These are phyloP conservation scores for Luperina nickerlii DNA, from an alignment of 2,888 invertebrate species.

Conservation along the genomic window DNA sequence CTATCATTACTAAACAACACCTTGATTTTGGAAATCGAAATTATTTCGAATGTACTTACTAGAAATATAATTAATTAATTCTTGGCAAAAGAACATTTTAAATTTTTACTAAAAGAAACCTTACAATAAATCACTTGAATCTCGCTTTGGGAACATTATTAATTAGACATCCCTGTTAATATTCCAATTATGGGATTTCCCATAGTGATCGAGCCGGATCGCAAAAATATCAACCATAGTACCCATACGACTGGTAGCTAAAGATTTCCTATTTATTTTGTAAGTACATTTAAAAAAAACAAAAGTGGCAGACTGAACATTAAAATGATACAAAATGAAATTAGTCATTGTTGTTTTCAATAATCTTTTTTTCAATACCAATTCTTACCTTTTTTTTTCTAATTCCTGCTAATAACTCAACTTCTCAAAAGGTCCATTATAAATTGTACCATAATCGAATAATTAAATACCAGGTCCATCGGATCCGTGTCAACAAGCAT, in stretches of 20 bases:
- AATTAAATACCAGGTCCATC: neutral
- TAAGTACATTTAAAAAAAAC: neutral
- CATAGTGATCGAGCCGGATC: constrained; percentile 32
- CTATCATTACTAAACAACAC: constrained; percentile 53
- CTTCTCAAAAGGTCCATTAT: neutral
- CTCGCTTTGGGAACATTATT: constrained; percentile 61
- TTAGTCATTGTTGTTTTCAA: neutral
- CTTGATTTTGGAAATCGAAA: constrained; percentile 38
- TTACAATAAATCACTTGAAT: constrained; percentile 60
- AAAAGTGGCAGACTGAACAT: neutral
- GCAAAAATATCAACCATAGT: neutral
- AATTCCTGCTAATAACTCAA: neutral
- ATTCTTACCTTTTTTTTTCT: neutral
- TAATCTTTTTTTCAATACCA: neutral
- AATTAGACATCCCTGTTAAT: constrained; percentile 57
- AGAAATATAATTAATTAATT: constrained; percentile 41
- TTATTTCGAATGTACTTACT: constrained; percentile 43
- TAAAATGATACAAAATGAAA: neutral
- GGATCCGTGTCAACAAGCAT: constrained; percentile 34
- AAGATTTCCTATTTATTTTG: neutral
- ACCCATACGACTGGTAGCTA: neutral
- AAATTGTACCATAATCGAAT: neutral
- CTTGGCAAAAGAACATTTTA: constrained; percentile 54
- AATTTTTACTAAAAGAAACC: constrained; percentile 29
- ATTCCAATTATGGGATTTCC: constrained; percentile 38